Percentiles rank a stretch among this genome's conserved stretches.
Conservation (phyloP, 2,113 vertebrate species). For the Pterocles orientalis region DNA sequence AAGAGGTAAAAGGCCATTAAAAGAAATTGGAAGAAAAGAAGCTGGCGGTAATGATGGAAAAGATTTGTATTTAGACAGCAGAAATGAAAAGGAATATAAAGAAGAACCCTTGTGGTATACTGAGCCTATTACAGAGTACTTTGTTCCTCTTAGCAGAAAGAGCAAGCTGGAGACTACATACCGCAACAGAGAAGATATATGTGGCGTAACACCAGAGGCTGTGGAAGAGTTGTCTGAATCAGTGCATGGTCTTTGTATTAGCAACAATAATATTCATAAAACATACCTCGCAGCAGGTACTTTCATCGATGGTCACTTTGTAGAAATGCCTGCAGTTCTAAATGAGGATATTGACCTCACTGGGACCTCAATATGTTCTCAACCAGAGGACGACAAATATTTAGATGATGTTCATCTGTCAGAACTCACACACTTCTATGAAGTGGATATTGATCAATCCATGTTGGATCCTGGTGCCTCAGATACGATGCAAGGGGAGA, state of each 20-base stretch:
- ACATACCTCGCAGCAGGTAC: conserved; percentile 95
- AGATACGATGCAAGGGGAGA: conserved; percentile 94
- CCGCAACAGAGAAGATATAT: conserved; percentile 82
- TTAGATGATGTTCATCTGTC: conserved; percentile 99
- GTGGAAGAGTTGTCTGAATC: conserved; percentile 86
- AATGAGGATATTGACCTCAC: conserved; percentile 87
- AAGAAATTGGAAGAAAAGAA: conserved; percentile 86
- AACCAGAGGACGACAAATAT: conserved; percentile 89
- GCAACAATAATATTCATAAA: conserved; percentile 86
- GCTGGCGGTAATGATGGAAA: conserved; percentile 77
- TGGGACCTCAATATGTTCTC: conserved; percentile 93
- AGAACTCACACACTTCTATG: conserved; percentile 99
- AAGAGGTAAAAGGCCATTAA: conserved; percentile 87
- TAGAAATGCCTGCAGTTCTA: conserved; percentile 91
- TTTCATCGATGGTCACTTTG: conserved; percentile 97
- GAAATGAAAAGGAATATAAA: conserved; percentile 88
- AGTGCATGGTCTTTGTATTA: conserved; percentile 89
- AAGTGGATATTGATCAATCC: conserved; percentile 99
- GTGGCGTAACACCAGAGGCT: conserved; percentile 75
- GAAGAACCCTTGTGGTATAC: conserved; percentile 99
- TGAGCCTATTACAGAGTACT: conserved; percentile 94
- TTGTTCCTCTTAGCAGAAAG: conserved; percentile 89
- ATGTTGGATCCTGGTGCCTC: conserved; percentile 99
- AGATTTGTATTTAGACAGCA: conserved; percentile 80
- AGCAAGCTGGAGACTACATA: conserved; percentile 98